These are phyloP conservation scores for Acanthaster planci DNA, from an alignment of 35 echinoderm and acorn worm species.

Conservation along the genomic window DNA sequence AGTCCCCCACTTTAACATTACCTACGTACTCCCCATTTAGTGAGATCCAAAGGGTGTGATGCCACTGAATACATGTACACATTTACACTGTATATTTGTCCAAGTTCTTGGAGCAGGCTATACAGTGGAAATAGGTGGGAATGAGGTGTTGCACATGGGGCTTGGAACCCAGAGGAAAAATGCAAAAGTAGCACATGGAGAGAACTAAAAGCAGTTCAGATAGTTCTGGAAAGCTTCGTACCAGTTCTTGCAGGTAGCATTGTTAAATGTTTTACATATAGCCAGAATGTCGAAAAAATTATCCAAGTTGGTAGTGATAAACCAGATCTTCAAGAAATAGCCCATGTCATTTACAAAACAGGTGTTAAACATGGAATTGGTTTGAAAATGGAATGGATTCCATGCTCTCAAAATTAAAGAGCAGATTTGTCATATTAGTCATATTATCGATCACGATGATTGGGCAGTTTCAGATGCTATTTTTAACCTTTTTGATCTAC, in stretches of 20 bases:
- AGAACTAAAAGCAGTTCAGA: constrained; percentile 33
- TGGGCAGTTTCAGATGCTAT: no score
- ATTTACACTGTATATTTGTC: no score
- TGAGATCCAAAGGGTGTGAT: no score
- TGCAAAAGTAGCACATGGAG: constrained; percentile 26
- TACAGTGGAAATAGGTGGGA: neutral
- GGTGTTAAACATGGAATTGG: constrained; percentile 5
- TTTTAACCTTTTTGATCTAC: no score
- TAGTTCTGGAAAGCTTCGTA: constrained; percentile 30
- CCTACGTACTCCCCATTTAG: no score
- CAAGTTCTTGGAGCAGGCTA: neutral
- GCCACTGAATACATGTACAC: no score
- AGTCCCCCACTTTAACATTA: no score
- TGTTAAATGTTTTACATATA: constrained; percentile 35
- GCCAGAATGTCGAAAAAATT: neutral
- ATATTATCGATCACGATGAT: constrained; percentile 40
- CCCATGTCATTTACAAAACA: neutral
- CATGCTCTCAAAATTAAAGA: neutral
- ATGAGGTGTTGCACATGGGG: neutral
- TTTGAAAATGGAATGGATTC: constrained; percentile 45
- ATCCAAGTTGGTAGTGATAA: constrained; percentile 6
- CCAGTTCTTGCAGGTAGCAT: no score
- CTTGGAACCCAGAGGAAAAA: constrained; percentile 10
- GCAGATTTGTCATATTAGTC: constrained; percentile 29
- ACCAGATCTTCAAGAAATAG: constrained; percentile 7